phyloP scores from a whole-genome alignment of 1,140 invertebrate genomes.

The Brachionus rubens region DNA sequence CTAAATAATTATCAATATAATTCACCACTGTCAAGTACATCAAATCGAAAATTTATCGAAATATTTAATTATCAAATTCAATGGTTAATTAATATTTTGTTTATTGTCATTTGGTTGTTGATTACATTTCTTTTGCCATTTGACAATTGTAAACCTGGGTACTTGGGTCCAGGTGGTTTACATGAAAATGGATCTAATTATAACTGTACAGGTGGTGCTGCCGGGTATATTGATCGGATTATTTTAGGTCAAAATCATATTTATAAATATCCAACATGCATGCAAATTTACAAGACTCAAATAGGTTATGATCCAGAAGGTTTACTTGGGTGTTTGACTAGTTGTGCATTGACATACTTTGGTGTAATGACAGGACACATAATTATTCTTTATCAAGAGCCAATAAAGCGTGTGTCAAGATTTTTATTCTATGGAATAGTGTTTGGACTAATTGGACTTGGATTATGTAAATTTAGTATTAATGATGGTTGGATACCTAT shows the following conservation, averaged over 20 bases:
- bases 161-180: constrained; percentile 79
- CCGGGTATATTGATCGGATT: constrained; percentile 73
- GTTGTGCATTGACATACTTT: constrained; percentile 69
- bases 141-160: constrained; percentile 74
- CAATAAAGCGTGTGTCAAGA: constrained; percentile 68
- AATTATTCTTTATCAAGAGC: constrained; percentile 63
- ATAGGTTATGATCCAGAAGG: constrained; percentile 67
- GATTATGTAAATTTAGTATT: constrained; percentile 16
- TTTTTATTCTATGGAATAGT: constrained; percentile 58
- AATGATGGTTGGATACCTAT: constrained; percentile 73
- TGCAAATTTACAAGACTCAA: constrained; percentile 52
- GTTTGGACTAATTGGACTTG: constrained; percentile 67
- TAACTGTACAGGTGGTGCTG: constrained; percentile 76
- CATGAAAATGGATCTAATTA: constrained; percentile 65
- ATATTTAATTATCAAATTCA: constrained; percentile 67
- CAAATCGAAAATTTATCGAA: constrained; percentile 66
- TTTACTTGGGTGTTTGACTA: constrained; percentile 65
- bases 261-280: constrained; percentile 69
- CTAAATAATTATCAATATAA: constrained; percentile 1
- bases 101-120: constrained; percentile 67
- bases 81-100: constrained; percentile 68
- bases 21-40: too few relatives aligned
- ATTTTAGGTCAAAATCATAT: constrained; percentile 73
- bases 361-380: constrained; percentile 65
- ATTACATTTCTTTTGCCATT: constrained; percentile 72